Percentiles rank a stretch among this genome's conserved stretches.
Conservation (phyloP, 2,797 vertebrate genomes). For the Dermochelys coriacea region DNA sequence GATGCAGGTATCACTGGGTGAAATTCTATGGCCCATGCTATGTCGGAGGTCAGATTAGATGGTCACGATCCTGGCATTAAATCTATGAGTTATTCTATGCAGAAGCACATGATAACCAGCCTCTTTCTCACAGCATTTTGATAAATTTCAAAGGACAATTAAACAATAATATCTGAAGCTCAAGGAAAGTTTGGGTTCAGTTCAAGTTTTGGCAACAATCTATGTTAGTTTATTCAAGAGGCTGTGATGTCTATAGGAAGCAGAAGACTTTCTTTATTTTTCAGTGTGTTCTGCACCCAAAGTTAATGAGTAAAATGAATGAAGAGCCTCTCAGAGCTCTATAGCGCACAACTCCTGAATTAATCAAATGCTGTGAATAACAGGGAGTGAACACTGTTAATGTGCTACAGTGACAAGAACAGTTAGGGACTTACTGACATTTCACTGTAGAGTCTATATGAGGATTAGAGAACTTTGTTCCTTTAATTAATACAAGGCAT, state of each 20-base stretch:
- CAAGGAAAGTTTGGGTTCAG: not conserved
- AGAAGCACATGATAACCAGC: not conserved
- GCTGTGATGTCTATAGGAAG: not conserved
- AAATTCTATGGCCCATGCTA: not conserved
- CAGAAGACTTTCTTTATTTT: conserved; percentile 5
- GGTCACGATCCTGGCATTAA: not conserved
- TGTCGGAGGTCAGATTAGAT: not conserved
- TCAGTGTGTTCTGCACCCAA: not conserved
- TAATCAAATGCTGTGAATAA: conserved; percentile 55
- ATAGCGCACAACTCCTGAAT: not conserved
- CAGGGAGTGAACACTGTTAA: not conserved
- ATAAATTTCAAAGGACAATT: not conserved
- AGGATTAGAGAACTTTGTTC: conserved; percentile 55
- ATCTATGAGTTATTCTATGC: not conserved
- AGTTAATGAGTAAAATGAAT: conserved; percentile 44
- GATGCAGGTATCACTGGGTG: not conserved
- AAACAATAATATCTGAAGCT: not conserved
- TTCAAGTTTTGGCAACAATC: not conserved
- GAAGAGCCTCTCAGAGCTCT: conserved; percentile 20
- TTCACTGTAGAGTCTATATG: conserved; percentile 12
- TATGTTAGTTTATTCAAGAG: not conserved
- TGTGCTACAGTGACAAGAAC: conserved; percentile 29
- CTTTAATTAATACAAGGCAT: conserved; percentile 73
- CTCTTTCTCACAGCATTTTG: not conserved
- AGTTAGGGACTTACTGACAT: not conserved